Evolutionary conservation across 2,113 vertebrate species (phyloP), one percentile per base, ranked within the genome.

Genomic region (Machaerirhynchus nigripectus): DNA sequence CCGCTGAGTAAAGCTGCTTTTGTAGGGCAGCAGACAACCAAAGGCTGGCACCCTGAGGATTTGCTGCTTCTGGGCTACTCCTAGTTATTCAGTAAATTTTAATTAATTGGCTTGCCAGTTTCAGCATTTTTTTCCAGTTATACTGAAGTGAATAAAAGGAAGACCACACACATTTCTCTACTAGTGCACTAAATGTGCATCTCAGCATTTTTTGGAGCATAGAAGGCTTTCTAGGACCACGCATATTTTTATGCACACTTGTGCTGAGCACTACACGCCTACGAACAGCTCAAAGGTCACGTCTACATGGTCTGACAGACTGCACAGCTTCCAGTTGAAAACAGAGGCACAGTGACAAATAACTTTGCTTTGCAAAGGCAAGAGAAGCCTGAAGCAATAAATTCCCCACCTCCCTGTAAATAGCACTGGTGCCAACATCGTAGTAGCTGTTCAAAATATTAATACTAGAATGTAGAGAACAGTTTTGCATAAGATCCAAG

Each of bases 1-100:
- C 15, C 7, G 3, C 15, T 0, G 0, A 64, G 13, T 39, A 30
- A 30, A 46, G 10, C 21, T 69, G 64, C 19, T 67, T 68, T 57
- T 31, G 9, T 18, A 37, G 49, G 39, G 50, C 8, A 63, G 57
- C n/a, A 79, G 42, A 22, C 10, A 81, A 13, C 26, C 40, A 26
- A 53, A 49, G 20, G 8, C 8, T 53, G 19, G 8, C 37, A 82
- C 1, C 2, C 28, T 26, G 17, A 71, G 39, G 19, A 17, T 82
- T 61, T 57, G 19, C 21, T 90, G 24, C 52, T 61, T 65, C 57
- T 85, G 47, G 39, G 30, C 11, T 55, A 26, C 35, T 75, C 17
- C 18, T 50, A 17, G 5, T 49, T 82, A 35, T 26, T 52, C 37
- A 44, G n/a, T 53, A 49, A 27, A 31, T 86, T 71, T 46, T 64